Evolutionary conservation across 2,113 vertebrate genomes (phyloP).

Genomic region (Halichoeres trimaculatus): DNA sequence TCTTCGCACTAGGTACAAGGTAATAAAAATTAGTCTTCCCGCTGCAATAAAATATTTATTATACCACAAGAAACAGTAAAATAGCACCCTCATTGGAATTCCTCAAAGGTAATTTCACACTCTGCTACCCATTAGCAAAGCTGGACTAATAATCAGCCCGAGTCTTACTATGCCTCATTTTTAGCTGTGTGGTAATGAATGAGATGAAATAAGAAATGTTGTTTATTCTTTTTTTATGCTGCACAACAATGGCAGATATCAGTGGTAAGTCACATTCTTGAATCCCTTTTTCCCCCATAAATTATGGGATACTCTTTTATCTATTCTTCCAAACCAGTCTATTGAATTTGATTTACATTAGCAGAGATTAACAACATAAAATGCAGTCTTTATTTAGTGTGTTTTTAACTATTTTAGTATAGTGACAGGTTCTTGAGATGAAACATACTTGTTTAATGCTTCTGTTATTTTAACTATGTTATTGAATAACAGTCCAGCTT

Average conservation of each 20-base stretch:
- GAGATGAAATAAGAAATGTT: slow-evolving; percentile 22
- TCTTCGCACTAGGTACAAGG: slow-evolving; percentile 79
- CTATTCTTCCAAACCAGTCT: not conserved
- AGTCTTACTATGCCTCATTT: slow-evolving; percentile 16
- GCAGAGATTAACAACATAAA: not conserved
- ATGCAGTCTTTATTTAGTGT: not conserved
- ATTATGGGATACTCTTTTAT: not conserved
- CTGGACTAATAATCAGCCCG: slow-evolving; percentile 11
- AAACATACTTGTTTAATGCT: not conserved
- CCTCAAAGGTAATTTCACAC: slow-evolving; percentile 64
- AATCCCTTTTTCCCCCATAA: not conserved
- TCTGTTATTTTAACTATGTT: not conserved
- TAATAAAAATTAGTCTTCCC: slow-evolving; percentile 79
- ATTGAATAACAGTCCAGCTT: not conserved
- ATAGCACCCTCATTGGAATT: slow-evolving; percentile 57
- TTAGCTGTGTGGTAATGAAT: slow-evolving; percentile 18
- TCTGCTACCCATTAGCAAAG: slow-evolving; percentile 48
- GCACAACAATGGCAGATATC: slow-evolving; percentile 71
- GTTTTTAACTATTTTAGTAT: slow-evolving; percentile 2
- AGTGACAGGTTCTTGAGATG: not conserved
- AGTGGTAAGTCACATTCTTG: slow-evolving; percentile 71
- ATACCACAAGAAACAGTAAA: slow-evolving; percentile 69
- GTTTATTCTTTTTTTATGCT: slow-evolving; percentile 41
- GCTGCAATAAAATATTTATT: slow-evolving; percentile 81
- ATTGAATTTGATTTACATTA: not conserved